phyloP scores from a whole-genome alignment of 2,888 invertebrate genomes.

The Stenurella melanura region DNA sequence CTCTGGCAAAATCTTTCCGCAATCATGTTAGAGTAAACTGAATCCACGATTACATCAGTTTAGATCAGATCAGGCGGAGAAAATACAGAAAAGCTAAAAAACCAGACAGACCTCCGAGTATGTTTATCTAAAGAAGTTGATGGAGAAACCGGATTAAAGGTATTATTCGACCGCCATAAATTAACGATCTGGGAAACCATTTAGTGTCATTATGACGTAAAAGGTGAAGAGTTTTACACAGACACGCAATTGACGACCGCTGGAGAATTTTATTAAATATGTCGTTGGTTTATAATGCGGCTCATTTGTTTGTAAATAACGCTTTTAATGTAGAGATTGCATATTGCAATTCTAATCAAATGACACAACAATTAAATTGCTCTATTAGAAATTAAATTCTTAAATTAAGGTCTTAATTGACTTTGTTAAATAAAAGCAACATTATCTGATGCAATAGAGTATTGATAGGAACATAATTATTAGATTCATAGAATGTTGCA shows the following conservation, averaged over 20 bases:
- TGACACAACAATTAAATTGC: neutral
- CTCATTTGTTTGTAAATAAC: neutral
- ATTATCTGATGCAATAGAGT: too few species aligned
- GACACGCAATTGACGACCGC: neutral
- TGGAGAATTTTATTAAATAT: neutral
- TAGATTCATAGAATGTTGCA: too few species aligned
- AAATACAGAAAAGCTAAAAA: conserved; percentile 34
- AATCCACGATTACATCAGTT: conserved; percentile 43
- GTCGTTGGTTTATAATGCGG: too few species aligned
- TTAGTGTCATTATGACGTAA: conserved; percentile 8
- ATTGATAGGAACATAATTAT: too few species aligned
- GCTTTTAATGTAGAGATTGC: neutral
- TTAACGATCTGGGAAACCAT: conserved; percentile 37
- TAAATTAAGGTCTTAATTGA: too few species aligned
- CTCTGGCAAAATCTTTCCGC: conserved; percentile 46
- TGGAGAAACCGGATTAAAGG: conserved; percentile 42
- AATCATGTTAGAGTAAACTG: conserved; percentile 48
- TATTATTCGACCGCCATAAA: conserved; percentile 49
- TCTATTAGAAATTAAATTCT: too few species aligned
- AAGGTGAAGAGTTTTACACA: conserved; percentile 10
- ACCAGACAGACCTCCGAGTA: conserved; percentile 19
- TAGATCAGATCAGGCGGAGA: conserved; percentile 30
- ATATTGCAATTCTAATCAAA: neutral
- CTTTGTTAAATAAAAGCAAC: too few species aligned
- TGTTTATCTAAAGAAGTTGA: conserved; percentile 39